Evolutionary conservation across 2,888 invertebrate genomes (phyloP), one percentile per base, ranked within the genome.

Genomic region (Phaonia tiefii): DNA sequence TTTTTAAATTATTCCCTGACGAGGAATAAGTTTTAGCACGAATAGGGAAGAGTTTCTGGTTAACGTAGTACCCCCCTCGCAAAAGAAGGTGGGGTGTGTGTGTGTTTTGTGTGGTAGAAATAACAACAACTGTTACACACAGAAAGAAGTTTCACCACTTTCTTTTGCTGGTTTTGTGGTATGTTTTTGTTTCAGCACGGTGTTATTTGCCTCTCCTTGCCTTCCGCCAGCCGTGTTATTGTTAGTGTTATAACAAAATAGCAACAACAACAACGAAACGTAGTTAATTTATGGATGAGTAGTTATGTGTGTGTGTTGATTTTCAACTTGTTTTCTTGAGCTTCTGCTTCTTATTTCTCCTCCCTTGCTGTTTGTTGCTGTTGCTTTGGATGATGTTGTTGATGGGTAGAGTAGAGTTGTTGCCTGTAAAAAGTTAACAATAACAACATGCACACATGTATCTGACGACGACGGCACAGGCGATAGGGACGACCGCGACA

Each of bases 141-240:
- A n/a, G 67, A 72, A 81, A 78, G 81, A 81, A 81, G 81, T 81
- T 81, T 81, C 81, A 78, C 81, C 81, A 81, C 81, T 81, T 81
- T 81, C 81, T 81, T 81, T 81, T 81, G 75, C 72, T 74, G 49
- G 73, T 63, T 22, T 20, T 63, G 58, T 75, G 42, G 71, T 63
- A 8, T 31, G 31, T 31, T 3, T 31, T 3, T 31, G 31, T 76
- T 80, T 81, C 75, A 79, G 78, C 72, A 75, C 63, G 75, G 58
- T n/a, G 71, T 80, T 75, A 72, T 75, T 26, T 49, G 37, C 7
- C 49, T 60, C 44, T 60, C 39, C 46, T 54, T 79, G 37, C 51
- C 37, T 26, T 39, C 10, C 10, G 15, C 26, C 26, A 15, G 7
- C n/a, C n/a, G n/a, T 37, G 72, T 69, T 13, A 25, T 60, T 54